Percentiles rank a stretch among this genome's conserved stretches.
Evolutionary conservation across 1,140 invertebrate genomes (phyloP).

Genomic region (Teleogryllus occipitalis): DNA sequence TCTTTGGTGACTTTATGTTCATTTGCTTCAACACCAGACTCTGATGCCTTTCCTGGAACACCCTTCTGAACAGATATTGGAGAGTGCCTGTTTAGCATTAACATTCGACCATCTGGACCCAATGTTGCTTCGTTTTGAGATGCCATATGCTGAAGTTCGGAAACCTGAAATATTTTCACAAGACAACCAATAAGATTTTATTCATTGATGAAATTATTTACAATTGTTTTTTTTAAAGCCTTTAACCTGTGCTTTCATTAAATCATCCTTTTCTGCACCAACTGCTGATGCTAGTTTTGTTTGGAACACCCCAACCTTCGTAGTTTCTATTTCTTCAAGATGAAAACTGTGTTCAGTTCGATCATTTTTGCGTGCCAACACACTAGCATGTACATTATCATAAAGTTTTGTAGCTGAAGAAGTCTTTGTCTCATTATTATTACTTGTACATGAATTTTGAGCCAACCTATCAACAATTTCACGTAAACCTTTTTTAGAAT

Average conservation of each 20-base stretch:
- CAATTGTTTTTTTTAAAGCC: no score
- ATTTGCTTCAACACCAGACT: slow-evolving; percentile 19
- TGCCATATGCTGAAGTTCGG: slow-evolving; percentile 44
- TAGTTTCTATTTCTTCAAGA: slow-evolving; percentile 43
- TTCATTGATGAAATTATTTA: no score
- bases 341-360: slow-evolving; percentile 31
- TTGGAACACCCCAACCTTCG: slow-evolving; percentile 42
- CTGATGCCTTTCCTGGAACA: slow-evolving; percentile 5
- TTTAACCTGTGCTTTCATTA: slow-evolving; percentile 41
- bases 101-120: slow-evolving; percentile 49
- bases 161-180: slow-evolving; percentile 38
- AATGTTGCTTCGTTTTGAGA: slow-evolving; percentile 44
- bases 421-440: slow-evolving; percentile 12
- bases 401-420: slow-evolving; percentile 16
- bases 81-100: slow-evolving; percentile 25
- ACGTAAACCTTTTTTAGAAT: slow-evolving; percentile 21
- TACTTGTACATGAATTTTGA: neutral
- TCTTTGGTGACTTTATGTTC: neutral
- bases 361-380: slow-evolving; percentile 17
- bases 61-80: neutral
- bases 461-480: slow-evolving; percentile 18
- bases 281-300: slow-evolving; percentile 28
- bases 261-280: slow-evolving; percentile 30
- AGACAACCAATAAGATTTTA: no score
- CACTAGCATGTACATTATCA: slow-evolving; percentile 13